These are phyloP conservation scores for Orthosia cruda DNA, from an alignment of 2,888 invertebrate species.

Conservation along the genomic window DNA sequence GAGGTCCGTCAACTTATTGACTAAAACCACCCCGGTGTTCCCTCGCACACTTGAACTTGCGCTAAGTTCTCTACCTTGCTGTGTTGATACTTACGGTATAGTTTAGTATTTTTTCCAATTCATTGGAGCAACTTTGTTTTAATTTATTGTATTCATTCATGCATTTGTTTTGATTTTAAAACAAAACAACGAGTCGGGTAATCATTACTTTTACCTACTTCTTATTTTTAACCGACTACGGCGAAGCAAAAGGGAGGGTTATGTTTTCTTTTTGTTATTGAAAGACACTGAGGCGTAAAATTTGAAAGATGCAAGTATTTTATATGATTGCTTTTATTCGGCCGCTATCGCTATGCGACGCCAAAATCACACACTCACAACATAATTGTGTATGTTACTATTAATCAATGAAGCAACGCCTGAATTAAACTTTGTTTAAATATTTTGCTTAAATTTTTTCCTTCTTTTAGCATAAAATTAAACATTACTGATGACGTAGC, in stretches of 20 bases:
- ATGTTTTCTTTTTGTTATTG: no score
- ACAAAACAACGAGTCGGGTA: background rate
- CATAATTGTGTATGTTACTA: background rate
- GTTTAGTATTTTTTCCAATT: no score
- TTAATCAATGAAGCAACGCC: slow-evolving; percentile 13
- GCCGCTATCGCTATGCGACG: no score
- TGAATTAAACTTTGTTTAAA: slow-evolving; percentile 23
- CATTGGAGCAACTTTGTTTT: background rate
- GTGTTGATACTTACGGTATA: no score
- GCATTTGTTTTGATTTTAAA: background rate
- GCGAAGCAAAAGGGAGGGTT: no score
- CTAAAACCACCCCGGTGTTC: no score
- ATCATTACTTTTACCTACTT: background rate
- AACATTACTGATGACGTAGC: slow-evolving; percentile 65
- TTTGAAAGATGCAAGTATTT: background rate
- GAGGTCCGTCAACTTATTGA: no score
- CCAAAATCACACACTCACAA: background rate
- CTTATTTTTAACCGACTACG: no score
- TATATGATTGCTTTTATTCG: background rate
- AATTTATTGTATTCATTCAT: background rate
- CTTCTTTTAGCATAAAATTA: slow-evolving; percentile 4
- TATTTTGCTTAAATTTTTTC: slow-evolving; percentile 30
- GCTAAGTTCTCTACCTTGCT: background rate
- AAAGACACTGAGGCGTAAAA: background rate
- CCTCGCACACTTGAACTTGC: background rate